Conservation (phyloP, 2,113 vertebrate species). For the Petroica traversi region DNA sequence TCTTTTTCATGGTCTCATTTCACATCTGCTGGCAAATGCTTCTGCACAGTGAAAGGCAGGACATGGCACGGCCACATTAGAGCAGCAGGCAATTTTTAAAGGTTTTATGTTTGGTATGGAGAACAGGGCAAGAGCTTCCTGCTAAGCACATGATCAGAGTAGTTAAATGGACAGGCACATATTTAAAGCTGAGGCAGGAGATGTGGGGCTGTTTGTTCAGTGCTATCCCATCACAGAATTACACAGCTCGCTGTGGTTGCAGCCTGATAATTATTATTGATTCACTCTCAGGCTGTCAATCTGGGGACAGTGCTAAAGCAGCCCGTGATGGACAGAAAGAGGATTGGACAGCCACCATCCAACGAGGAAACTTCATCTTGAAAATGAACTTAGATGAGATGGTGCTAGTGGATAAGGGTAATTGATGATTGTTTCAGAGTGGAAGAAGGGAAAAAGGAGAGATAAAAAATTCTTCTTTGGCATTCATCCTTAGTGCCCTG, state of each 20-base stretch:
- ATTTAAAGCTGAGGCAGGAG: conserved; percentile 72
- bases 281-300: conserved; percentile 91
- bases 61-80: background rate
- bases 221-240: conserved; percentile 76
- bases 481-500: conserved; percentile 70
- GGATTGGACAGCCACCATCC: conserved; percentile 90
- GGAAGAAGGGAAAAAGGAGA: conserved; percentile 69
- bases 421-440: conserved; percentile 94
- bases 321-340: conserved; percentile 88
- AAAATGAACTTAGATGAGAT: conserved; percentile 92
- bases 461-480: conserved; percentile 72
- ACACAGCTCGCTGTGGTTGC: conserved; percentile 82
- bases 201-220: conserved; percentile 74
- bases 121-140: conserved; percentile 16
- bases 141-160: conserved; percentile 61
- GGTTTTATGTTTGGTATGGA: conserved; percentile 21
- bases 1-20: conserved; percentile 21
- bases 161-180: conserved; percentile 71
- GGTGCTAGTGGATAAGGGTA: conserved; percentile 89
- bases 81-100: conserved; percentile 36
- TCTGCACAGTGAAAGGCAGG: conserved; percentile 35
- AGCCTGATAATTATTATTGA: conserved; percentile 98
- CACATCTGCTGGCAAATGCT: background rate
- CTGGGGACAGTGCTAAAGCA: conserved; percentile 79
- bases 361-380: conserved; percentile 88